Conservation (phyloP, 2,797 vertebrate genomes). For the Momotus momota region DNA sequence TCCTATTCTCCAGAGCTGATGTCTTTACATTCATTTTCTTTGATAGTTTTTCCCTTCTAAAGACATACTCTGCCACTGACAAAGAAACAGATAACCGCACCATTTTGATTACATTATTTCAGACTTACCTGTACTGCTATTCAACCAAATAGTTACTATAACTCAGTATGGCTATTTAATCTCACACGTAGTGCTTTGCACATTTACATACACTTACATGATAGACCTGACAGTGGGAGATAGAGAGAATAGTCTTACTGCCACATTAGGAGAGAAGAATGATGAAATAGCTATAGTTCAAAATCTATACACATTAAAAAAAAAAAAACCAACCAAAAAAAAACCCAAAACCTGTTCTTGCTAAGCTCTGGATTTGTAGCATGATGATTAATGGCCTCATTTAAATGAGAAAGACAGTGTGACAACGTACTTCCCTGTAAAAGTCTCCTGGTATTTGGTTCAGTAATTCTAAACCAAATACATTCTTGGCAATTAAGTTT, state of each 20-base stretch:
- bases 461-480: constrained; percentile 41
- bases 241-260: background rate
- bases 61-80: background rate
- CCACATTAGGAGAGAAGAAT: background rate
- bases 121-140: background rate
- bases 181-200: background rate
- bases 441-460: background rate
- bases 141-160: background rate
- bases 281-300: background rate
- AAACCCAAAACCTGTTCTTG: background rate
- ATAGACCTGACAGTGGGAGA: background rate
- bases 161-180: background rate
- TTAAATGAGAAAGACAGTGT: constrained; percentile 9
- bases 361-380: background rate
- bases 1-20: background rate
- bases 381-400: background rate
- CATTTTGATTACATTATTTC: background rate
- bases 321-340: background rate
- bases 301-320: background rate
- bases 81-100: background rate
- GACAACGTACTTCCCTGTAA: background rate
- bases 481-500: constrained; percentile 47
- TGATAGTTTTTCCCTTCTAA: background rate
- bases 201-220: background rate
- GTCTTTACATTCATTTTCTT: background rate